Percentiles rank a stretch among this genome's conserved stretches.
Conservation (phyloP, 2,888 invertebrate species). For the Orthosia gracilis region DNA sequence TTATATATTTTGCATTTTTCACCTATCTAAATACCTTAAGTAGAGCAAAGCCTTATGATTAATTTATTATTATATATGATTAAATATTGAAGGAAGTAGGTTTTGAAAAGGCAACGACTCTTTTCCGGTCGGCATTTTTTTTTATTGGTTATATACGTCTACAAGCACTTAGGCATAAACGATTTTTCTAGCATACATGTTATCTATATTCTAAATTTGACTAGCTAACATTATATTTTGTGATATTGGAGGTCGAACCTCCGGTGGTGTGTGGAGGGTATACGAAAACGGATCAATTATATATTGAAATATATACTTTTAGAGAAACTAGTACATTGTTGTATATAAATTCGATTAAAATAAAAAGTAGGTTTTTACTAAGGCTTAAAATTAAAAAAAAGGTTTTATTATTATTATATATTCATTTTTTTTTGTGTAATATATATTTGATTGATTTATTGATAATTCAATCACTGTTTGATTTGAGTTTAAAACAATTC, state of each 20-base stretch:
- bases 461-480: no score
- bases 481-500: no score
- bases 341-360: neutral
- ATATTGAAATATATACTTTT: neutral
- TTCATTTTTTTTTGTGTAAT: no score
- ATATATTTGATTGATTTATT: no score
- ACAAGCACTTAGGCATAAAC: conserved; percentile 69
- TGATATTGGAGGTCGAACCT: conserved; percentile 84
- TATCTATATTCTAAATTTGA: conserved; percentile 84
- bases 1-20: conserved; percentile 69
- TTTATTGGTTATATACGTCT: conserved; percentile 63
- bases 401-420: no score
- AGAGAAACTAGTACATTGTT: neutral
- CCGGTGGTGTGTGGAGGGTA: conserved; percentile 52
- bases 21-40: conserved; percentile 66
- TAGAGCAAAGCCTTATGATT: conserved; percentile 64
- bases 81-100: conserved; percentile 67
- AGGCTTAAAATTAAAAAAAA: no score
- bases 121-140: conserved; percentile 56
- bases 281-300: conserved; percentile 43
- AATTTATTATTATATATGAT: conserved; percentile 47
- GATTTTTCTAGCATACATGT: conserved; percentile 78
- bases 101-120: conserved; percentile 64
- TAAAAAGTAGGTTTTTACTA: no score
- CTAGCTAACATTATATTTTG: conserved; percentile 84